Base-by-base conservation (phyloP, 1,140 invertebrate genomes). In the Hyles vespertilio region DNA sequence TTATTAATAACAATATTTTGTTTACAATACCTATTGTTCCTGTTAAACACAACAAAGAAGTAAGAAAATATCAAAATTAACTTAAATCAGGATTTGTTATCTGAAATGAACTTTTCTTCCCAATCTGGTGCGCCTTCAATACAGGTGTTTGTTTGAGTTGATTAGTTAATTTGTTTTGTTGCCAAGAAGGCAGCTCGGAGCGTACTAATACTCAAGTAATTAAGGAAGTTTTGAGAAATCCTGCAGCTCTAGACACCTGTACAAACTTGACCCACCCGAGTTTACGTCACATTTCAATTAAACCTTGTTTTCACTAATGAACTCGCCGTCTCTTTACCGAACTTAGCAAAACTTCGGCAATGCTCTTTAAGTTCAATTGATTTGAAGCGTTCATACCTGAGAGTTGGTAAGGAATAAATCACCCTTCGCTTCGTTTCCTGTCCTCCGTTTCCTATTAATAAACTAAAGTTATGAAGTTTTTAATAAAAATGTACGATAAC, bases 261-360 rank as follows among this genome's bases (percentile, higher is more conserved):
- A 61, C 48, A 61, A 61, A 61, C 48, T n/a, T 34, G 54, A 51
- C 45, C 53, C 56, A 57, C 22, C 4, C 6, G 40, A 60, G 44
- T 61, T 63, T 63, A 68, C 63, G 58, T 75, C 74, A 77, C 76
- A 75, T 81, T 81, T 72, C 74, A 77, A 79, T 79, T 77, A 78
- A 77, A 73, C 61, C 58, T 56, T 62, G 67, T 70, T 72, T 77
- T 69, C 55, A 56, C 63, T 75, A 72, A 73, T 72, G 71, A 78
- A 73, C 69, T 65, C 61, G 51, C 65, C 61, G 54, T 54, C 51
- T 67, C 58, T 59, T 40, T 58, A 63, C 59, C 70, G 67, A 72
- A 70, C 69, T 73, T 63, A 57, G 55, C 58, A 69, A 70, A 76
- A 79, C 66, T 74, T 66, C 47, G 34, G 6, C 32, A 59, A 74